Percentiles rank a stretch among this genome's conserved stretches.
Evolutionary conservation across 2,113 vertebrate species (phyloP).

Genomic region (Carassius gibelio): DNA sequence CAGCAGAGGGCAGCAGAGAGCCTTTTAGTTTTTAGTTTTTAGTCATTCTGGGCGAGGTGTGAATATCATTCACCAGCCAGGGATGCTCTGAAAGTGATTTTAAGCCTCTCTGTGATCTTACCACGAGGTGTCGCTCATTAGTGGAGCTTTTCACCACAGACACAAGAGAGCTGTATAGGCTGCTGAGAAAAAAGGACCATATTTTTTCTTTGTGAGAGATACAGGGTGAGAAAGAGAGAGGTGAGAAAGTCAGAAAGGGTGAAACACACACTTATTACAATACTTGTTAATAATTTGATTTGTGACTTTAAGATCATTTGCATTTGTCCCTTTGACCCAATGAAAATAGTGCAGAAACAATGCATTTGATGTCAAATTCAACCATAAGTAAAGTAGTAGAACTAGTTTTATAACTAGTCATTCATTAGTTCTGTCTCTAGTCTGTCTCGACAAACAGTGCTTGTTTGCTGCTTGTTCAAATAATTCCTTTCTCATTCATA

Average conservation of each 20-base stretch:
- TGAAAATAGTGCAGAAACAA: neutral
- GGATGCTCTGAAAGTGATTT: no score
- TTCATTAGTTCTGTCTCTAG: neutral
- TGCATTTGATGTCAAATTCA: neutral
- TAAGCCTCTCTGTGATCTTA: no score
- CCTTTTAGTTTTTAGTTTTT: slow-evolving; percentile 49
- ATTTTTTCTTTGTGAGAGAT: slow-evolving; percentile 25
- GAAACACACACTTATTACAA: neutral
- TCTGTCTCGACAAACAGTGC: neutral
- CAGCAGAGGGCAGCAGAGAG: slow-evolving; percentile 67
- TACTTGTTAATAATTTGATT: neutral
- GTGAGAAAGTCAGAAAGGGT: neutral
- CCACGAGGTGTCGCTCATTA: no score
- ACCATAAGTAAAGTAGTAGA: neutral
- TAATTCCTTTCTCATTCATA: neutral
- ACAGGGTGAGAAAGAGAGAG: neutral
- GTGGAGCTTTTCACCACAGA: slow-evolving; percentile 59
- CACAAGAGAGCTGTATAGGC: slow-evolving; percentile 29
- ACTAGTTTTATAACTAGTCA: neutral
- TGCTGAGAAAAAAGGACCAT: neutral
- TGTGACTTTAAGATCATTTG: neutral
- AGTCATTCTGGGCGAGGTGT: no score
- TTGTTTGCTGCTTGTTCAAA: neutral
- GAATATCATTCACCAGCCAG: no score
- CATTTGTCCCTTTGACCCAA: neutral